Percentiles rank a stretch among this genome's conserved stretches.
Conservation (phyloP, 2,113 vertebrate genomes). For the Podarcis cretensis region DNA sequence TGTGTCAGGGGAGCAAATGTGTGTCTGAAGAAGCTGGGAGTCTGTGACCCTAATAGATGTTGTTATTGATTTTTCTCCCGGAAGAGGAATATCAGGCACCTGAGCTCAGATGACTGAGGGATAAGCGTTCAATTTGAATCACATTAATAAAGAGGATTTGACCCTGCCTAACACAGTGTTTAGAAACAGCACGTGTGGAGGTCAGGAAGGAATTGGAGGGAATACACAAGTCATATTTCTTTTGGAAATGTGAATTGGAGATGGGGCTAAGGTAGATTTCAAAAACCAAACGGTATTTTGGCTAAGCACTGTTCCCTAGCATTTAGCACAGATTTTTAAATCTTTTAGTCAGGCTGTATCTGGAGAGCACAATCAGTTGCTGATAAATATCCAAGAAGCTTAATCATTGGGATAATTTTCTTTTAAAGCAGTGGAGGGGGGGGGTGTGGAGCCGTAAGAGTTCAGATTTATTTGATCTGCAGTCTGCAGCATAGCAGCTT, state of each 20-base stretch:
- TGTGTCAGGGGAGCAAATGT: neutral
- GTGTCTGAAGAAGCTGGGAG: neutral
- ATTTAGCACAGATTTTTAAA: constrained; percentile 21
- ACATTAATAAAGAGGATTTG: neutral
- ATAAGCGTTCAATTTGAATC: neutral
- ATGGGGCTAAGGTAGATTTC: constrained; percentile 39
- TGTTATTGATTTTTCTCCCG: neutral
- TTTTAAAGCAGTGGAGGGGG: constrained; percentile 28
- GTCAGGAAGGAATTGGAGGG: neutral
- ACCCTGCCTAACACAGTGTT: neutral
- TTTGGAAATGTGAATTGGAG: constrained; percentile 31
- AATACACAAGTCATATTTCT: constrained; percentile 28
- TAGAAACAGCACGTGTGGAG: neutral
- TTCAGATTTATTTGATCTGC: constrained; percentile 51
- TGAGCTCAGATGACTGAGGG: neutral
- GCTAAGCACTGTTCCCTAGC: neutral
- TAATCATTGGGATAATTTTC: constrained; percentile 45
- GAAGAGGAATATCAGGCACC: neutral
- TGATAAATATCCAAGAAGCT: constrained; percentile 58
- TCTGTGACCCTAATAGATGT: neutral
- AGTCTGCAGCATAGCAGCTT: neutral
- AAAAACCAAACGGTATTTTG: constrained; percentile 52
- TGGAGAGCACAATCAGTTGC: constrained; percentile 48
- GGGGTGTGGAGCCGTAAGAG: neutral
- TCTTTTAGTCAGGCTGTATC: constrained; percentile 42